Base-by-base conservation (phyloP, 2,113 vertebrate genomes). In the Takifugu bimaculatus region DNA sequence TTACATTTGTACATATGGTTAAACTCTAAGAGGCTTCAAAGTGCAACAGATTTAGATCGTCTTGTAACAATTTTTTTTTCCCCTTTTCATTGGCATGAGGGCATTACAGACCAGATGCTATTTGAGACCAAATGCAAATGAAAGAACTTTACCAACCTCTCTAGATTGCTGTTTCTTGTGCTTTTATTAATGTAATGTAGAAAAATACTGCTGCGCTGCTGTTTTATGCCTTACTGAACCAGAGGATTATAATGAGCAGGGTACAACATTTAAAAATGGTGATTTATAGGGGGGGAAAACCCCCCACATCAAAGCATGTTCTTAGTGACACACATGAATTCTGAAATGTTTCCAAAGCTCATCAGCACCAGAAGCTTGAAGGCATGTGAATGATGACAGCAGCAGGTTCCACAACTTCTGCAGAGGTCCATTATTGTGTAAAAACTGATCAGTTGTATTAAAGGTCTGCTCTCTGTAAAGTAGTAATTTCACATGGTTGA, bases 361-460 rank as follows among this genome's bases (percentile, higher is more conserved):
- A 25, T 52, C 3, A 60, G n/a, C 44, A 60, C 13, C 13, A 12
- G 45, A 49, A 27, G 11, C 25, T 42, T 13, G 7, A 39, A 39
- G 11, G 35, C 11, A 39, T 39, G 25, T 47, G 50, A 15, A n/a
- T 9, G 49, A 10, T 3, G 4, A 28, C 43, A 64, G 39, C 25
- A 74, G 26, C 11, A 20, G 20, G 27, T 56, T 51, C 35, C 47
- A 32, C 26, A 58, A 50, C 25, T 26, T 28, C 11, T 56, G 20
- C 26, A 49, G 25, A 52, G 28, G 35, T 60, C n/a, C 45, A 39
- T 54, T 68, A 2, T 12, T 5, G 6, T 58, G 14, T 56, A 47
- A 63, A 70, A 43, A 68, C 9, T 13, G 14, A 69, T 50, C 20
- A 25, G 1, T 4, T 5, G 29, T 4, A 32, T 32, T 32, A 32